Conservation (phyloP, 30 jellyfish, hydroid and myxozoan species). For the Chrysaora quinquecirrha region DNA sequence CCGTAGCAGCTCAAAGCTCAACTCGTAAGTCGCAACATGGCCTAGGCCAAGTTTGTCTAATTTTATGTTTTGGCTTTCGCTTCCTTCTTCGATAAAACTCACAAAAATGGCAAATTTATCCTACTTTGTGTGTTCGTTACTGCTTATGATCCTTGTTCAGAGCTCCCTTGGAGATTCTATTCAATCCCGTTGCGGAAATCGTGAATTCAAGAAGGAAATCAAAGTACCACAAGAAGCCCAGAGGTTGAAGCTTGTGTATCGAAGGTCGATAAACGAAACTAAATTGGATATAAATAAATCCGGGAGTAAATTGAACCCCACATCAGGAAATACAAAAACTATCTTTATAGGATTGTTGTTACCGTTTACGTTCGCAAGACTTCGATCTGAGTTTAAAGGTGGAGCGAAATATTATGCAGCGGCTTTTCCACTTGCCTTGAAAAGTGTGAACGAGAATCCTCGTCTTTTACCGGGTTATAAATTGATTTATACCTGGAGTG, state of each 20-base stretch:
- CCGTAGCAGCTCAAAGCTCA: no score
- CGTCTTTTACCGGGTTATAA: slow-evolving; percentile 68
- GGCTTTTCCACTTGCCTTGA: slow-evolving; percentile 81
- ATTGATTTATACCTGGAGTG: slow-evolving; percentile 72
- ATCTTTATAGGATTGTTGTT: slow-evolving; percentile 41
- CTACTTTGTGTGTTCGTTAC: no score
- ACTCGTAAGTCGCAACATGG: no score
- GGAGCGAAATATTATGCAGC: slow-evolving; percentile 85
- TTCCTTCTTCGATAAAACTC: no score
- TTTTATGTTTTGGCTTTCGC: no score
- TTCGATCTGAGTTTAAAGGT: slow-evolving; percentile 35
- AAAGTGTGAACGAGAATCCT: slow-evolving; percentile 67
- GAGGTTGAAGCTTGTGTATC: neutral
- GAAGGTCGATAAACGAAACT: neutral
- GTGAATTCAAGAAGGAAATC: no score
- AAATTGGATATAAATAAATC: no score
- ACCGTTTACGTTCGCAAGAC: slow-evolving; percentile 33
- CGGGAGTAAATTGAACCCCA: neutral
- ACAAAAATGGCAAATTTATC: no score
- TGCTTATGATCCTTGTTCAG: no score
- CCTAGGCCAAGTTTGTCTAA: no score
- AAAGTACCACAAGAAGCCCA: neutral
- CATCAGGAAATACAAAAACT: slow-evolving; percentile 14
- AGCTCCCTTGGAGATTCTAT: no score
- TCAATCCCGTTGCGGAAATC: no score